Evolutionary conservation across 2,888 invertebrate species (phyloP).

Genomic region (Opisthograptis luteolata): DNA sequence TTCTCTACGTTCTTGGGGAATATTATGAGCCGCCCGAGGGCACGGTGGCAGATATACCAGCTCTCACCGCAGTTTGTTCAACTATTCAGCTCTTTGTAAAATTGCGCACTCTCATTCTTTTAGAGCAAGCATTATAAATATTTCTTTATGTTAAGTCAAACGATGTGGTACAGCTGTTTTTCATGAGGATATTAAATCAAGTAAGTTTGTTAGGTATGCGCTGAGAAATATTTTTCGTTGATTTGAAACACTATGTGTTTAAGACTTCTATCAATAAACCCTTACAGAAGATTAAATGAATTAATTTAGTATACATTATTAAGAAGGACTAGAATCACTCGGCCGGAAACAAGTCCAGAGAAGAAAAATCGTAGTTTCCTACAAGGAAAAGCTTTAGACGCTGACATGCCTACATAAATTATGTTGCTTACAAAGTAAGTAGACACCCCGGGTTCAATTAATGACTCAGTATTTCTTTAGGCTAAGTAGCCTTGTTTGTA

Average conservation of each 20-base stretch:
- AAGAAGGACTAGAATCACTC: constrained; percentile 6
- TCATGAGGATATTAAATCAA: constrained; percentile 6
- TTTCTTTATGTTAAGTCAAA: constrained; percentile 8
- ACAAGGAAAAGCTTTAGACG: constrained; percentile 36
- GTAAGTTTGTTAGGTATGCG: constrained; percentile 4
- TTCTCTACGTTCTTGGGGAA: constrained; percentile 36
- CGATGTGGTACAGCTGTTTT: constrained; percentile 1
- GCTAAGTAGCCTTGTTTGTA: constrained; percentile 14
- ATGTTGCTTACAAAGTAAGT: constrained; percentile 15
- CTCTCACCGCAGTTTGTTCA: constrained; percentile 35
- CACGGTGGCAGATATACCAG: constrained; percentile 21
- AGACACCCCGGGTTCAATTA: constrained; percentile 29
- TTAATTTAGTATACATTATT: neutral
- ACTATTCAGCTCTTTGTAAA: constrained; percentile 44
- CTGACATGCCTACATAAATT: constrained; percentile 31
- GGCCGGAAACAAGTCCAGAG: constrained; percentile 1
- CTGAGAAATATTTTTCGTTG: too few relatives aligned
- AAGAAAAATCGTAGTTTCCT: constrained; percentile 25
- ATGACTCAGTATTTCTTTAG: constrained; percentile 25
- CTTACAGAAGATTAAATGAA: neutral
- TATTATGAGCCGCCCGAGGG: constrained; percentile 42
- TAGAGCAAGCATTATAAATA: constrained; percentile 19
- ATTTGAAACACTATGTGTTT: neutral
- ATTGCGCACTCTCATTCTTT: constrained; percentile 38
- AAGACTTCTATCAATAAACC: too few relatives aligned